Conservation (phyloP, 2,113 vertebrate species). For the Phalacrocorax brasilianus region DNA sequence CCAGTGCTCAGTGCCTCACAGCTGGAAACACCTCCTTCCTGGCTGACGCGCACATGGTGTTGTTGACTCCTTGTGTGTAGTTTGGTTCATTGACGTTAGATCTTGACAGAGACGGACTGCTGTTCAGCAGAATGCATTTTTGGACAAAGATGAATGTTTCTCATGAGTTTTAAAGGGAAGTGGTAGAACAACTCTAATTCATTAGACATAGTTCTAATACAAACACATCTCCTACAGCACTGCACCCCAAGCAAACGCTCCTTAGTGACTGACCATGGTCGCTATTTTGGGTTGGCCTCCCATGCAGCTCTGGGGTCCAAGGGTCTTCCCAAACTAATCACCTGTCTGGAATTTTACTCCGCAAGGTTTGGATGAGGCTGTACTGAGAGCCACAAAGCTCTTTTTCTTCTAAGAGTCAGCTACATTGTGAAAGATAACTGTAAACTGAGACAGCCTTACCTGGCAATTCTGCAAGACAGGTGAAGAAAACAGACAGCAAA, state of each 20-base stretch:
- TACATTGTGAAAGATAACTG: background rate
- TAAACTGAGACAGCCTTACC: background rate
- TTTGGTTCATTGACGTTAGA: background rate
- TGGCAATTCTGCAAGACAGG: background rate
- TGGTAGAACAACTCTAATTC: background rate
- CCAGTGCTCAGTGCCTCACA: background rate
- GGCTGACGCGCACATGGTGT: rapidly evolving
- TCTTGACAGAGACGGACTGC: background rate
- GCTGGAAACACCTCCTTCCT: background rate
- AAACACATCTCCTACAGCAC: background rate
- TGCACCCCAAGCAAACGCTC: background rate
- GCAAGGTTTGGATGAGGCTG: background rate
- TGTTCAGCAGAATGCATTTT: rapidly evolving
- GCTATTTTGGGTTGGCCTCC: background rate
- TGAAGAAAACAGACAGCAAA: background rate
- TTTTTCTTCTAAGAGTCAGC: background rate
- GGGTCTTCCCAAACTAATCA: background rate
- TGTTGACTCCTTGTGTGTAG: background rate
- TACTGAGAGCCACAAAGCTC: background rate
- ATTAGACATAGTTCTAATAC: background rate
- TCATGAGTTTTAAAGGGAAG: background rate
- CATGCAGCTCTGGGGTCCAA: background rate
- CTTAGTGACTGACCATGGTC: background rate
- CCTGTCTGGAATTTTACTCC: background rate
- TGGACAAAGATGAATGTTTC: background rate